These are phyloP conservation scores for Mastomys natalensis DNA, from an alignment of 2,113 vertebrate genomes.

Conservation along the genomic window DNA sequence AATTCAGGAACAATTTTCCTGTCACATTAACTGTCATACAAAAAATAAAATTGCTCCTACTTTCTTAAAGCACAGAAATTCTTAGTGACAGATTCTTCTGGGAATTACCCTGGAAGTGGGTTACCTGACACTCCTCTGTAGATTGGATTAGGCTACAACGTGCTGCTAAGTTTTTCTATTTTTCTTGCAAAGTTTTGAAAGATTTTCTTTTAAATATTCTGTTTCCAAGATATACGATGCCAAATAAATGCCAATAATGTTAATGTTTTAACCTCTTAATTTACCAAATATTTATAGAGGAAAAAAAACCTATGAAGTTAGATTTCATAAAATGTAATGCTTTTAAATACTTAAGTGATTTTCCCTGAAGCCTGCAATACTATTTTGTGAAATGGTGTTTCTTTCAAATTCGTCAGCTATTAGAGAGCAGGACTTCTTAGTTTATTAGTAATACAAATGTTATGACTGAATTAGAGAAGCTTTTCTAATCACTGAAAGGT, in stretches of 20 bases:
- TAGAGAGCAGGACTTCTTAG: constrained; percentile 76
- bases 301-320: neutral
- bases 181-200: constrained; percentile 15
- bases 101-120: constrained; percentile 12
- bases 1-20: constrained; percentile 49
- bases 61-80: constrained; percentile 24
- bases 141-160: neutral
- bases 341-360: constrained; percentile 61
- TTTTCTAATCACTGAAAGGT: constrained; percentile 84
- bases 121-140: neutral
- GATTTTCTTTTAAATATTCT: constrained; percentile 3
- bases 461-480: constrained; percentile 82
- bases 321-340: constrained; percentile 18
- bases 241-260: neutral
- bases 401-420: constrained; percentile 72
- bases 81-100: constrained; percentile 41
- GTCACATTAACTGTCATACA: constrained; percentile 32
- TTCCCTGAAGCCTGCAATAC: constrained; percentile 50
- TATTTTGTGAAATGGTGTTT: constrained; percentile 57
- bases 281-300: constrained; percentile 35
- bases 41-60: constrained; percentile 64
- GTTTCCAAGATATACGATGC: neutral
- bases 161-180: neutral
- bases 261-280: constrained; percentile 27
- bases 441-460: constrained; percentile 85